These are phyloP conservation scores for Nothoprocta pentlandii DNA, from an alignment of 2,113 vertebrate genomes.

Conservation along the genomic window DNA sequence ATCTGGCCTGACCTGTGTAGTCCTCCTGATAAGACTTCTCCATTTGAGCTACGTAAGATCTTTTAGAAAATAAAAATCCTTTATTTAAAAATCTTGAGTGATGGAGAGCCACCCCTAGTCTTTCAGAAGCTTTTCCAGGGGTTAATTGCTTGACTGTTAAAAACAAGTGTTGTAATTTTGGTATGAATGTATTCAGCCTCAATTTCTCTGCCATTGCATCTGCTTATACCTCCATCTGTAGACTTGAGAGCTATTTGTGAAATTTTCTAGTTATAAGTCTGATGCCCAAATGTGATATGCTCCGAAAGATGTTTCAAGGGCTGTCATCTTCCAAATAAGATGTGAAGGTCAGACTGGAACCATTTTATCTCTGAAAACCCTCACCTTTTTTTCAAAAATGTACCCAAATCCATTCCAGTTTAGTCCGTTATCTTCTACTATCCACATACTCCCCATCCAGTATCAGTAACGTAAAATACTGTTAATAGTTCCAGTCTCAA, in stretches of 20 bases:
- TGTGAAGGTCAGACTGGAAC: not conserved
- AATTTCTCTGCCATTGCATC: not conserved
- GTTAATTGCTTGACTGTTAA: constrained; percentile 18
- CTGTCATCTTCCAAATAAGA: not conserved
- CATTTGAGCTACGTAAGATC: not conserved
- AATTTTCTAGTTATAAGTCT: not conserved
- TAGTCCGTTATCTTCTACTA: not conserved
- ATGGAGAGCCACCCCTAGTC: constrained; percentile 13
- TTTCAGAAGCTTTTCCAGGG: not conserved
- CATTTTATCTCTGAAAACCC: not conserved
- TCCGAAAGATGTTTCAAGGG: not conserved
- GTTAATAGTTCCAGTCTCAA: not conserved
- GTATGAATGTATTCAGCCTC: not conserved
- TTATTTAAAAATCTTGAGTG: not conserved
- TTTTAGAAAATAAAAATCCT: constrained; percentile 6
- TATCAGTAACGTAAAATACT: not conserved
- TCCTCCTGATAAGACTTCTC: not conserved
- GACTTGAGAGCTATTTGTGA: not conserved
- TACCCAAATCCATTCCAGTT: not conserved
- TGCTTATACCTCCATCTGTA: not conserved
- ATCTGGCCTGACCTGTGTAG: constrained; percentile 6
- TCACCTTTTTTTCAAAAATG: not conserved
- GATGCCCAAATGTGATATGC: not conserved
- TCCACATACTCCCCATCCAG: not conserved
- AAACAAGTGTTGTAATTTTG: not conserved